A percentile compares a stretch with the other conserved stretches of the same genome.
These are phyloP conservation scores for Bubo blakistoni DNA, from an alignment of 2,113 vertebrate genomes.

Conservation along the genomic window DNA sequence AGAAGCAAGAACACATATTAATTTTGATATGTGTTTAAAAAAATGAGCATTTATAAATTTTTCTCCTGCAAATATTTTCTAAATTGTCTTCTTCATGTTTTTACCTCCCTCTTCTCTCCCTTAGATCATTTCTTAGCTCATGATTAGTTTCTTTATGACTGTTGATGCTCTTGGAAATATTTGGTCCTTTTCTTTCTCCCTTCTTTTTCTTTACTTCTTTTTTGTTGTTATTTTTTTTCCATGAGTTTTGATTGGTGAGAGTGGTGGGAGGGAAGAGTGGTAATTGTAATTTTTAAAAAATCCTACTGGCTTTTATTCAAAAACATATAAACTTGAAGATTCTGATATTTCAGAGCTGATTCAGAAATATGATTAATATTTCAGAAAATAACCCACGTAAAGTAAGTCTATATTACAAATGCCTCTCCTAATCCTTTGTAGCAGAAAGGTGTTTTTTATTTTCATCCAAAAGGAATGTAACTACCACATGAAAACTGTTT, in stretches of 20 bases:
- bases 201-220: neutral
- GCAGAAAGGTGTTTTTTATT: neutral
- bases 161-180: neutral
- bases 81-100: neutral
- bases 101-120: neutral
- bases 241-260: neutral
- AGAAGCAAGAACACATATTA: neutral
- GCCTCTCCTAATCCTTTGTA: neutral
- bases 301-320: neutral
- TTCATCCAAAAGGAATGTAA: neutral
- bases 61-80: neutral
- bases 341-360: neutral
- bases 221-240: too few relatives aligned
- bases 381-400: neutral
- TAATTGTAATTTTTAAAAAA: accelerated
- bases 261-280: neutral
- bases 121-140: neutral
- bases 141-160: neutral
- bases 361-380: neutral
- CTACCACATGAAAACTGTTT: neutral
- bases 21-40: neutral
- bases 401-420: neutral
- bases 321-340: neutral
- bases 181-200: neutral
- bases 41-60: neutral